Conservation (phyloP, 2,113 vertebrate species). For the Apistogramma diplotaenia region DNA sequence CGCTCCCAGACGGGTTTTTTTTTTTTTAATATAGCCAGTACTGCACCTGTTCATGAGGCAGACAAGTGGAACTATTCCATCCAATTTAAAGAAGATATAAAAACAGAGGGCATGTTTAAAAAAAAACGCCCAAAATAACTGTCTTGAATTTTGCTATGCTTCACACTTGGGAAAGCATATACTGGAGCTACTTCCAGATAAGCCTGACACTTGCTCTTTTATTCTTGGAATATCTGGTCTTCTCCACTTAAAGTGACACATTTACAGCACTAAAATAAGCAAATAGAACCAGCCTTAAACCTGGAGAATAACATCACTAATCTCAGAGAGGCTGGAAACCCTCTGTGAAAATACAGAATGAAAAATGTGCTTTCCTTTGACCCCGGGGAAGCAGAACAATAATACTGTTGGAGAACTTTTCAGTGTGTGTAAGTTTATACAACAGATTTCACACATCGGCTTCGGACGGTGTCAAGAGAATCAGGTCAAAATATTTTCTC, state of each 20-base stretch:
- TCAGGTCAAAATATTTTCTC: neutral
- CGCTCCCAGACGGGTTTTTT: neutral
- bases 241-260: neutral
- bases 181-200: too few species aligned
- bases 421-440: too few species aligned
- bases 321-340: too few species aligned
- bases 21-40: neutral
- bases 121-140: neutral
- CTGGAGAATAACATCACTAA: neutral
- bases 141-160: neutral
- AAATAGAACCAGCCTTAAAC: neutral
- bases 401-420: too few species aligned
- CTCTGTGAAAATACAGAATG: too few species aligned
- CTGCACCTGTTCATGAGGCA: neutral
- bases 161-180: neutral
- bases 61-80: slow-evolving; percentile 10
- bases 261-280: neutral
- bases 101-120: neutral
- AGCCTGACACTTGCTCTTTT: too few species aligned
- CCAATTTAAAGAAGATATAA: slow-evolving; percentile 5
- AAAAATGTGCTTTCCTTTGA: too few species aligned
- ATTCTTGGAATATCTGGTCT: neutral
- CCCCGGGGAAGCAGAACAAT: too few species aligned
- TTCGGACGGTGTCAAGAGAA: neutral
- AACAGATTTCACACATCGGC: too few species aligned